Percentiles rank a stretch among this genome's conserved stretches.
Conservation (phyloP, 64 coral and sea anemone genomes). For the Montipora sp. region DNA sequence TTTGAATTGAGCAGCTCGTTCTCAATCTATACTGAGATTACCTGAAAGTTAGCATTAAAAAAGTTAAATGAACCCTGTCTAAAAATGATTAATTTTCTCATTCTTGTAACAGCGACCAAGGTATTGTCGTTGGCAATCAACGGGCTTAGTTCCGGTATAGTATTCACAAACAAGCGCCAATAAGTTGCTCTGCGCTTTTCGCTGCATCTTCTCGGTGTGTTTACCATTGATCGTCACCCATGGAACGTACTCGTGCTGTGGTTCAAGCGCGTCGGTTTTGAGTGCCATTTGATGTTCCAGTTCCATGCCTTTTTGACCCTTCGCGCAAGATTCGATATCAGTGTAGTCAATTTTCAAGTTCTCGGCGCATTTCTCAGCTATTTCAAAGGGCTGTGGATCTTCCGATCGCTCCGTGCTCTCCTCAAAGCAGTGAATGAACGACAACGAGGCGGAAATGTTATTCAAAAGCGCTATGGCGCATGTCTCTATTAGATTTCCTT, state of each 20-base stretch:
- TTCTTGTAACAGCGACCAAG: slow-evolving; percentile 44
- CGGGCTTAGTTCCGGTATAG: slow-evolving; percentile 59
- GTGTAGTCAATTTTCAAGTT: slow-evolving; percentile 60
- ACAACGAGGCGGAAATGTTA: slow-evolving; percentile 59
- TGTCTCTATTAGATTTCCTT: slow-evolving; percentile 79
- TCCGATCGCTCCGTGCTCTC: not conserved
- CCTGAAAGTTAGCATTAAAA: too few relatives aligned
- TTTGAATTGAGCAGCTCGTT: too few relatives aligned
- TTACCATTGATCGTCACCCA: slow-evolving; percentile 84
- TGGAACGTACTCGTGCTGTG: slow-evolving; percentile 75
- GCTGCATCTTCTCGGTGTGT: slow-evolving; percentile 73
- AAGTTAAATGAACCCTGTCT: not conserved
- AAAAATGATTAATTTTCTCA: not conserved
- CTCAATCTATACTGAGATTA: too few relatives aligned
- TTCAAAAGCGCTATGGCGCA: slow-evolving; percentile 65
- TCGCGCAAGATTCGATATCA: slow-evolving; percentile 61
- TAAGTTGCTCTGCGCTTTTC: slow-evolving; percentile 40
- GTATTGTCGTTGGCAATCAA: slow-evolving; percentile 25
- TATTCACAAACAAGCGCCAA: slow-evolving; percentile 61
- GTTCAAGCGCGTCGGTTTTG: slow-evolving; percentile 65
- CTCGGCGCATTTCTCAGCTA: slow-evolving; percentile 57
- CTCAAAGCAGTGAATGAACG: slow-evolving; percentile 82
- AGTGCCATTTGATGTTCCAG: slow-evolving; percentile 79
- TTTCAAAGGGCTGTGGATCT: not conserved
- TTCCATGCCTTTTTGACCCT: slow-evolving; percentile 50